Conservation (phyloP, 1,140 invertebrate species). For the Cherax quadricarinatus region DNA sequence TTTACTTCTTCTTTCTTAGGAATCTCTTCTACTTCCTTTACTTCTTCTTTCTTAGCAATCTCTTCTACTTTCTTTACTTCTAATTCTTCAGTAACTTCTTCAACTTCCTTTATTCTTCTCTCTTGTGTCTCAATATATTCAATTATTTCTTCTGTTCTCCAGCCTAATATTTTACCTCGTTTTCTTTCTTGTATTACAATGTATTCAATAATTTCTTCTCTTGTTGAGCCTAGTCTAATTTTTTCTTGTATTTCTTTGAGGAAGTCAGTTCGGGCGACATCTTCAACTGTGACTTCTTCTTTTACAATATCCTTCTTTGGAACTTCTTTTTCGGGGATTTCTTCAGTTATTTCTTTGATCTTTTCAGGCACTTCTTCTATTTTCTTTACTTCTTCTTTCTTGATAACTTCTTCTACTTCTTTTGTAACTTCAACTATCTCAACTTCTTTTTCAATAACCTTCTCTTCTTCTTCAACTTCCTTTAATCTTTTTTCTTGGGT, state of each 20-base stretch:
- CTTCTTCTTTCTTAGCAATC: not conserved
- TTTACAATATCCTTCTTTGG: not conserved
- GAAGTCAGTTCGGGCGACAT: not conserved
- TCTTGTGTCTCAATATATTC: not conserved
- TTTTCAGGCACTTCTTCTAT: not conserved
- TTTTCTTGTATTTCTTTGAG: not conserved
- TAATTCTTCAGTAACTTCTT: conserved; percentile 16
- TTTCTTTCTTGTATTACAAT: not conserved
- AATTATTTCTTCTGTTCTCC: not conserved
- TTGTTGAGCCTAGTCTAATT: not conserved
- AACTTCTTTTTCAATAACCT: not conserved
- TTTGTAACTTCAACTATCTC: not conserved
- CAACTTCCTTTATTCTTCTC: not conserved
- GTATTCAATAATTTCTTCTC: not conserved
- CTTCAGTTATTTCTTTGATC: not conserved
- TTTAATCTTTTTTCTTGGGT: not conserved
- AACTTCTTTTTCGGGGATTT: conserved; percentile 1
- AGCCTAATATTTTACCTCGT: not conserved
- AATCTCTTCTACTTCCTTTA: not conserved
- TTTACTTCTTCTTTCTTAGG: not conserved
- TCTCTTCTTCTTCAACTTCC: conserved; percentile 1
- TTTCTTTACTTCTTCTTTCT: conserved; percentile 11
- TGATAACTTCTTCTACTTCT: not conserved
- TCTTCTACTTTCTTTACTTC: not conserved
- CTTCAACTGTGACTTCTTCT: not conserved